A percentile compares a stretch with the other conserved stretches of the same genome.
Evolutionary conservation across 2,113 vertebrate species (phyloP).

Genomic region (Corapipo altera): DNA sequence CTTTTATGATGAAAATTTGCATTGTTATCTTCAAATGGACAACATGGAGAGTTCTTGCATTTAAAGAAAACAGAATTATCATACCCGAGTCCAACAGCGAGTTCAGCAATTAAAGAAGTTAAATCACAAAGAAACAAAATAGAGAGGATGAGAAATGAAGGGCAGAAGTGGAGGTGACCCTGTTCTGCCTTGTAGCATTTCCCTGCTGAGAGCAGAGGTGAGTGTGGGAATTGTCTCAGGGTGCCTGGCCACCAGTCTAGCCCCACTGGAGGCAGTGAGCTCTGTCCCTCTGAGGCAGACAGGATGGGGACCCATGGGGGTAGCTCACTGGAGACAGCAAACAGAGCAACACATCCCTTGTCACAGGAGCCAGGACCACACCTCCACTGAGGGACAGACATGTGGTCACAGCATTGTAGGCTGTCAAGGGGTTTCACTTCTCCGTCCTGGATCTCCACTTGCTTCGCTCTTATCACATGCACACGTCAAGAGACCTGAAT

Average conservation of each 20-base stretch:
- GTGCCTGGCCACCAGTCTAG: neutral
- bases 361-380: neutral
- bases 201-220: neutral
- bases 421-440: neutral
- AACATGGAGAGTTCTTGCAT: neutral
- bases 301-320: accelerated
- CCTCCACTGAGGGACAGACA: accelerated
- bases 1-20: neutral
- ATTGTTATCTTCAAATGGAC: neutral
- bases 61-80: neutral
- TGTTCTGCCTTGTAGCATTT: neutral
- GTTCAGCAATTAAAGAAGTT: neutral
- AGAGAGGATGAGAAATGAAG: neutral
- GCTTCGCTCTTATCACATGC: neutral
- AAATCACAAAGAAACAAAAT: neutral
- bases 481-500: neutral
- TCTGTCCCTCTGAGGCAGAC: neutral
- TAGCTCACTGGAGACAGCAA: neutral
- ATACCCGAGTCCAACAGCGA: neutral
- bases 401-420: accelerated
- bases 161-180: neutral
- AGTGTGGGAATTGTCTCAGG: neutral
- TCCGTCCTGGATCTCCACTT: neutral
- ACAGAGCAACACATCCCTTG: accelerated
- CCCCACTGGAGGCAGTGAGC: neutral